Conservation (phyloP, 2,113 vertebrate species). For the Procapra przewalskii region DNA sequence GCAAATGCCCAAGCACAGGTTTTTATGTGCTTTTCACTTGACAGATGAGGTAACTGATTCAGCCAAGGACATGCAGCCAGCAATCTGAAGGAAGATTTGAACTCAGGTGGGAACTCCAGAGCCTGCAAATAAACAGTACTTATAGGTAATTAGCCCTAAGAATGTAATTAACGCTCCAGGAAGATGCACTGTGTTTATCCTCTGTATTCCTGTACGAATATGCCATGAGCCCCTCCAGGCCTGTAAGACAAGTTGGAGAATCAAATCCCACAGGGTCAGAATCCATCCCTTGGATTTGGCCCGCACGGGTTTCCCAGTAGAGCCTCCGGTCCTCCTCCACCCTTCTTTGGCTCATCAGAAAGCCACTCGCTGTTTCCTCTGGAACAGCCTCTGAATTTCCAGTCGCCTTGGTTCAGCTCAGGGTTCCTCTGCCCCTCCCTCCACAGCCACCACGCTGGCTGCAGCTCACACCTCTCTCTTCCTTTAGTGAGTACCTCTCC, state of each 20-base stretch:
- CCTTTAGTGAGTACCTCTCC: not conserved
- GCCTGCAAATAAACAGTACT: not conserved
- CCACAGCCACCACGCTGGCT: rapidly evolving
- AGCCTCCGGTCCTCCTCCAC: not conserved
- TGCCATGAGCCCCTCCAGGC: not conserved
- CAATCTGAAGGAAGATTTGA: not conserved
- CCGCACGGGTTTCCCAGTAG: rapidly evolving
- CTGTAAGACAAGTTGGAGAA: not conserved
- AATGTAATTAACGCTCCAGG: not conserved
- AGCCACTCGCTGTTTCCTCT: too few relatives aligned
- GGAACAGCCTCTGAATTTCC: too few relatives aligned
- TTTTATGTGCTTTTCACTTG: too few relatives aligned
- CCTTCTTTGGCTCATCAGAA: not conserved
- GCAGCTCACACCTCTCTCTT: not conserved
- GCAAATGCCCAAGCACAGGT: rapidly evolving
- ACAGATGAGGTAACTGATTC: not conserved
- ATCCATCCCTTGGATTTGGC: too few relatives aligned
- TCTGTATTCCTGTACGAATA: not conserved
- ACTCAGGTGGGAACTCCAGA: not conserved
- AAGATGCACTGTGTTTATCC: not conserved
- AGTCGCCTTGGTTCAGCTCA: not conserved
- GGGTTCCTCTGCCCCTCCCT: rapidly evolving
- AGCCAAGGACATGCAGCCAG: too few relatives aligned
- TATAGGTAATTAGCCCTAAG: not conserved
- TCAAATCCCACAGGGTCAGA: not conserved